phyloP scores from a whole-genome alignment of 2,797 vertebrate genomes.

The Gymnocypris eckloni region DNA sequence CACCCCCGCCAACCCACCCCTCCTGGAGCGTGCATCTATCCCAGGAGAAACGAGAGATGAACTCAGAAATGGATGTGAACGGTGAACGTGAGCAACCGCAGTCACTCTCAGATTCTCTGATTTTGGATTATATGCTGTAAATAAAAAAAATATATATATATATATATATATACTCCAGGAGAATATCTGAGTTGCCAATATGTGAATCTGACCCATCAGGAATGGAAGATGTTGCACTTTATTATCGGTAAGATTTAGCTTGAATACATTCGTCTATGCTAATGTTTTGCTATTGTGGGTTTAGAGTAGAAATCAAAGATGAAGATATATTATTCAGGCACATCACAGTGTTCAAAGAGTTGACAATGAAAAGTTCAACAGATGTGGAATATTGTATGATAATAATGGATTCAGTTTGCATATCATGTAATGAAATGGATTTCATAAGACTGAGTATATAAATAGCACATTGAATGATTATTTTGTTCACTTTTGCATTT shows the following conservation, averaged over 20 bases:
- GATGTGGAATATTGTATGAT: neutral
- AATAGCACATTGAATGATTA: neutral
- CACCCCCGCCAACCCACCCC: slow-evolving; percentile 55
- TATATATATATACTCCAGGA: neutral
- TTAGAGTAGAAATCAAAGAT: slow-evolving; percentile 4
- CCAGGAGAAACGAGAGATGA: slow-evolving; percentile 41
- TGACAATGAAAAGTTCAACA: neutral
- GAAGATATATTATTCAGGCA: neutral
- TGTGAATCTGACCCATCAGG: slow-evolving; percentile 8
- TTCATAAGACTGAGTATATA: neutral
- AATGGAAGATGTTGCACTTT: slow-evolving; percentile 5
- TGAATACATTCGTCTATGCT: neutral
- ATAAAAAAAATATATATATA: neutral
- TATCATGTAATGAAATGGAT: slow-evolving; percentile 2
- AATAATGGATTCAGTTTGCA: neutral
- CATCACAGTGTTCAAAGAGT: neutral
- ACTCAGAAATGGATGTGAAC: slow-evolving; percentile 23
- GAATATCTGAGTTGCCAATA: neutral
- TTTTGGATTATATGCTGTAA: neutral
- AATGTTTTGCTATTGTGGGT: neutral
- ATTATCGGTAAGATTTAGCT: slow-evolving; percentile 39
- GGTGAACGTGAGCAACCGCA: neutral
- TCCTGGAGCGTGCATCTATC: slow-evolving; percentile 41
- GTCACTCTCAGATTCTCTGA: slow-evolving; percentile 10
- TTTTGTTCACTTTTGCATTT: neutral